Evolutionary conservation across 2,113 vertebrate species (phyloP), one percentile per base, ranked within the genome.

Genomic region (Trichomycterus rosablanca): DNA sequence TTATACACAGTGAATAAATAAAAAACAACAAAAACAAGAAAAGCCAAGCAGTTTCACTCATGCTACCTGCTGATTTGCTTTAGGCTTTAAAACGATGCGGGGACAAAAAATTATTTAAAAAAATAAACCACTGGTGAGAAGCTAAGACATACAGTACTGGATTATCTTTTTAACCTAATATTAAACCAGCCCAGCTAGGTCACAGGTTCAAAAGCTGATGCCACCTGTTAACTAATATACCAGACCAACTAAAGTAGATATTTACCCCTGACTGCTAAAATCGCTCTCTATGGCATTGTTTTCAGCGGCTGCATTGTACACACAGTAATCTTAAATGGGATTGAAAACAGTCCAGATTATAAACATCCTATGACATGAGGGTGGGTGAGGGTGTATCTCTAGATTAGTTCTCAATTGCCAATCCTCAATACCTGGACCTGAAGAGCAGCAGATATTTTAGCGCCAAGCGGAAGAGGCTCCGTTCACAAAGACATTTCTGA

Each of bases 1-100:
- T 55, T 72, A 51, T 72, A 82, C 56, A 82, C 66, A 59, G 67
- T 67, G 77, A 86, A 86, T 86, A 85, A 87, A 88, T 87, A 84
- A 81, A 40, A 51, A 51, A 49, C 22, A 75, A 74, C 48, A 75
- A 48, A 60, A 52, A 46, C 20, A 18, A 57, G 40, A 22, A 61
- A 60, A 28, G 69, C 63, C 52, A 68, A 70, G 58, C 75, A 70
- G 40, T 55, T 74, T 64, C 62, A 49, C 67, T 78, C 78, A 81
- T 80, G 79, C 72, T 68, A 68, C 65, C 52, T 59, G 45, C 66
- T 65, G 52, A 70, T 72, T 66, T 78, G 80, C 74, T 61, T 43
- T 50, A 55, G 15, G 20, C 26, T 66, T 50, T 28, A 24, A 65
- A 30, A 53, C n/a, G n/a, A 26, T 7, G 14, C 57, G 26, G 11